Percentiles rank a stretch among this genome's conserved stretches.
Conservation (phyloP, 1,140 invertebrate species). For the Calycopis cecrops region DNA sequence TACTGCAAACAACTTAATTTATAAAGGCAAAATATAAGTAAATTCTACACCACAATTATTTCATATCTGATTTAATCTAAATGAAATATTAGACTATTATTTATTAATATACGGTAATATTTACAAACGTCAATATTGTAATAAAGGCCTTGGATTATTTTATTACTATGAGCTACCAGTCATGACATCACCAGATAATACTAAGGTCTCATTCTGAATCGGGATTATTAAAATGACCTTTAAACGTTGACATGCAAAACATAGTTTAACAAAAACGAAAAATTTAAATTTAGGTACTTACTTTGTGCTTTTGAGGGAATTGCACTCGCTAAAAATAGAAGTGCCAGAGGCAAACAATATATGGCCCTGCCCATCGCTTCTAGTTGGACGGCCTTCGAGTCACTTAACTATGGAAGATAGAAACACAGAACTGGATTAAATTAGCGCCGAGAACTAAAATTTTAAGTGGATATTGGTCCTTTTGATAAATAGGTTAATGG, state of each 20-base stretch:
- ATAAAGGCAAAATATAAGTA: too few species aligned
- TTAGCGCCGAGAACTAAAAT: too few species aligned
- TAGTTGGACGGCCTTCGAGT: background rate
- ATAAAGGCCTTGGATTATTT: background rate
- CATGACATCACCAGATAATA: conserved; percentile 8
- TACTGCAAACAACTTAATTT: too few species aligned
- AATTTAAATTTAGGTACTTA: conserved; percentile 31
- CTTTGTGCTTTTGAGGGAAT: conserved; percentile 44
- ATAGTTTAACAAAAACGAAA: background rate
- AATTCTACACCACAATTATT: too few species aligned
- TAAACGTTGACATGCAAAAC: background rate
- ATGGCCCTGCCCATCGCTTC: conserved; percentile 27
- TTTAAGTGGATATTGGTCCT: too few species aligned
- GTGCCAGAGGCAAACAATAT: conserved; percentile 34
- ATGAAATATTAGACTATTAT: too few species aligned
- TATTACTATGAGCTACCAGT: background rate
- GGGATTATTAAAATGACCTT: conserved; percentile 7
- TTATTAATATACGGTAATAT: too few species aligned
- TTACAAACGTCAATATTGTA: too few species aligned
- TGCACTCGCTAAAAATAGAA: conserved; percentile 53
- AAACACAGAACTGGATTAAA: too few species aligned
- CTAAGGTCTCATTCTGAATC: background rate
- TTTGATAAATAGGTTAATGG: too few species aligned
- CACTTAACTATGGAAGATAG: too few species aligned
- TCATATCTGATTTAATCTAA: too few species aligned